Evolutionary conservation across 1,140 invertebrate genomes (phyloP).

Genomic region (Hestina assimilis): DNA sequence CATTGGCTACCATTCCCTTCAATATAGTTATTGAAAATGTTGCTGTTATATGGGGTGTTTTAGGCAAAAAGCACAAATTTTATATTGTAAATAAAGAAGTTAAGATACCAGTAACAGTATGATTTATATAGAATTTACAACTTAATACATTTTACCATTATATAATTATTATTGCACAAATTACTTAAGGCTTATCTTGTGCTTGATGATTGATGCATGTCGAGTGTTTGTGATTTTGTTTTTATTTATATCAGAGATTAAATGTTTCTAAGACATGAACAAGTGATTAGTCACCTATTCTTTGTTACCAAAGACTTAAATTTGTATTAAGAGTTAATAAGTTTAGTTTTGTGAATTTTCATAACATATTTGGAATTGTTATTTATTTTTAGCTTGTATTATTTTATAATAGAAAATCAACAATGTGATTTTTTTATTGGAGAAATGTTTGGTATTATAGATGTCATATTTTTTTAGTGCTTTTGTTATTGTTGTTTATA

Average conservation of each 20-base stretch:
- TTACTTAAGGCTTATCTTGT: constrained; percentile 42
- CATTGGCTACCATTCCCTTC: constrained; percentile 93
- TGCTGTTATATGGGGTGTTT: constrained; percentile 94
- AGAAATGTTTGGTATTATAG: not conserved
- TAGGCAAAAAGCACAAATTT: constrained; percentile 96
- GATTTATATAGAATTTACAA: constrained; percentile 32
- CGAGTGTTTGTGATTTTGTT: constrained; percentile 17
- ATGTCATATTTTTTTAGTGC: constrained; percentile 10
- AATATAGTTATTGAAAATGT: constrained; percentile 96
- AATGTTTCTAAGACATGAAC: constrained; percentile 26
- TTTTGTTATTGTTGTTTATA: constrained; percentile 8
- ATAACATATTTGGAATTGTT: constrained; percentile 18
- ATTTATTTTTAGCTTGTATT: constrained; percentile 25
- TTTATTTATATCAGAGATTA: constrained; percentile 23
- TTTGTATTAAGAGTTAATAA: constrained; percentile 23
- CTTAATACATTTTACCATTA: not conserved
- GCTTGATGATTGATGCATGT: constrained; percentile 15
- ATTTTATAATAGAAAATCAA: constrained; percentile 2
- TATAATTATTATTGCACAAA: constrained; percentile 54
- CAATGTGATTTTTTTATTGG: not conserved
- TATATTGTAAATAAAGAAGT: constrained; percentile 96
- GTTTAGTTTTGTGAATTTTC: constrained; percentile 21
- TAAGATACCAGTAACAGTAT: constrained; percentile 80
- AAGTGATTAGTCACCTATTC: constrained; percentile 33
- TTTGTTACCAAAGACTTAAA: constrained; percentile 49